phyloP scores from a whole-genome alignment of 2,888 invertebrate genomes.

The Andrena camellia region DNA sequence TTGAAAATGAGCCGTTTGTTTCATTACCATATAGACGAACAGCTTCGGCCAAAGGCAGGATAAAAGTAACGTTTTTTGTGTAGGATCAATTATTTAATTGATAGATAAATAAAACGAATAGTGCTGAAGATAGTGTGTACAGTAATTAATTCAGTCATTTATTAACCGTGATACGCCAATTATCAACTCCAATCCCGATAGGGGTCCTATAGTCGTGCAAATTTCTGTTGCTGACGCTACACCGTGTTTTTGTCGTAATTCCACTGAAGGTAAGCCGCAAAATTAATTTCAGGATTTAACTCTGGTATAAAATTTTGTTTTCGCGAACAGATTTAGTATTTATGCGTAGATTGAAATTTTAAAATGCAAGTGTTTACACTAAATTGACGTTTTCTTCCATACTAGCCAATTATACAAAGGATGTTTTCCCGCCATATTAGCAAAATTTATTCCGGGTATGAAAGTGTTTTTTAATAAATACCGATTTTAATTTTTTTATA shows the following conservation, averaged over 20 bases:
- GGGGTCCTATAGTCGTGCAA: constrained; percentile 60
- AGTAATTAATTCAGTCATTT: constrained; percentile 3
- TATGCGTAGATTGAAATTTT: constrained; percentile 38
- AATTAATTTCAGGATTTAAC: not conserved
- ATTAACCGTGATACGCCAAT: constrained; percentile 67
- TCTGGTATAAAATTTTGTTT: not conserved
- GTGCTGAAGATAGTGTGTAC: not conserved
- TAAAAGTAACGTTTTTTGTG: constrained; percentile 20
- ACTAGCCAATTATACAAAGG: constrained; percentile 76
- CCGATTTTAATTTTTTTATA: not conserved
- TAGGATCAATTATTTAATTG: constrained; percentile 15
- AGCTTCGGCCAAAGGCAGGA: constrained; percentile 27
- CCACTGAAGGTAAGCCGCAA: constrained; percentile 64
- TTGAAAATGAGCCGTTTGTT: constrained; percentile 39
- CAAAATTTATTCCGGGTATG: constrained; percentile 73
- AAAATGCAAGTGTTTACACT: constrained; percentile 60
- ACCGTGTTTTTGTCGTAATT: constrained; percentile 46
- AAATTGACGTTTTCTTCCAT: constrained; percentile 58
- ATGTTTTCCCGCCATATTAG: constrained; percentile 81
- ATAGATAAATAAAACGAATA: not conserved
- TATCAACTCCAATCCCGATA: constrained; percentile 58
- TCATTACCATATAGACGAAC: constrained; percentile 23
- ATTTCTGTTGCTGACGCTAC: constrained; percentile 65
- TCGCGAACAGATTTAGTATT: not conserved
- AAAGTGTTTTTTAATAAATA: constrained; percentile 26